Evolutionary conservation across 2,888 invertebrate genomes (phyloP), one percentile per base, ranked within the genome.

Genomic region (Ecliptopera silaceata): DNA sequence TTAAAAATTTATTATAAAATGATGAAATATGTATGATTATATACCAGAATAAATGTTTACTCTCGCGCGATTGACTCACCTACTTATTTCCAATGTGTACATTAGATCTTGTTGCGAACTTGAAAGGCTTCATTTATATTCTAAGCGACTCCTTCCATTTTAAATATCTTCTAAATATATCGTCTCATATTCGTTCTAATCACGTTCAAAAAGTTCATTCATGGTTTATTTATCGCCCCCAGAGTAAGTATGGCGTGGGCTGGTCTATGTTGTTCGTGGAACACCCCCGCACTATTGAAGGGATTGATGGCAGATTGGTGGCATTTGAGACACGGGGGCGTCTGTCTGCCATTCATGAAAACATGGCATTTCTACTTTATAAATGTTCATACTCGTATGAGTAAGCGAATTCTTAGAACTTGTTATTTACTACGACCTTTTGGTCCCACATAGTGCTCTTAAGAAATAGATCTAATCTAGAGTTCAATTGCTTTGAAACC

Each of bases 241-340:
- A 41, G 41, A 42, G 42, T 50, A 31, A 34, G 31, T 47, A 41
- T 11, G 32, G 68, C 65, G 71, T 74, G 66, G 64, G 79, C 63
- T 56, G 74, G 61, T 63, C 64, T 68, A 65, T 64, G 63, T 72
- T 68, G 64, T 70, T 73, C 66, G 65, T 72, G 70, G 75, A 70
- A 71, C 58, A 64, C 62, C 59, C 79, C 80, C 77, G 75, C 77
- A 77, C 74, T 76, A 77, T 69, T 71, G 74, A 80, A 80, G 78
- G 79, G 74, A 75, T n/a, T n/a, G n/a, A n/a, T n/a, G n/a, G n/a
- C 69, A 72, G 74, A 69, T 79, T 75, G 70, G 48, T 77, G 82
- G 72, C 78, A 79, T 84, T 84, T 80, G 69, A 77, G 71, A 72
- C 66, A 74, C 66, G 81, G 74, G 77, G 82, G 83, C 76, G 82